phyloP scores from a whole-genome alignment of 2,113 vertebrate genomes.

The Ictidomys tridecemlineatus region DNA sequence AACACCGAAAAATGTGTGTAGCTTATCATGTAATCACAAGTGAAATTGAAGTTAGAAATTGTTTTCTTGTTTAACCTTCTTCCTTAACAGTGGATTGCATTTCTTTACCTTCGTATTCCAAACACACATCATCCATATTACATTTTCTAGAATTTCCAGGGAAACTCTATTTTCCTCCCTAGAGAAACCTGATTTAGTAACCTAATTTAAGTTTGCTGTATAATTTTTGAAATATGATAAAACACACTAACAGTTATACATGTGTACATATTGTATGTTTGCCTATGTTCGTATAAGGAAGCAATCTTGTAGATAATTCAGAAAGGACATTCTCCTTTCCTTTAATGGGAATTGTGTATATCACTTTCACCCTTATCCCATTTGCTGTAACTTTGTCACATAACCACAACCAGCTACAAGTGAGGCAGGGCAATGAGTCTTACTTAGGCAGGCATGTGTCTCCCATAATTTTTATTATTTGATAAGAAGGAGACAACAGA shows the following conservation, averaged over 20 bases:
- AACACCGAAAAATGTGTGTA: conserved; percentile 26
- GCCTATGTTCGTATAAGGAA: background rate
- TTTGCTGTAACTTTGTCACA: background rate
- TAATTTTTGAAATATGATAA: conserved; percentile 47
- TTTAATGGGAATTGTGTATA: background rate
- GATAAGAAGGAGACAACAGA: background rate
- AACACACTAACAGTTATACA: background rate
- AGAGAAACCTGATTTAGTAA: background rate
- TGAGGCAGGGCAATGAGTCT: background rate
- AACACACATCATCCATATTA: background rate
- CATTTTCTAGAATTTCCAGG: conserved; percentile 4
- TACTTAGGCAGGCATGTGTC: background rate
- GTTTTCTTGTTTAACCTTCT: conserved; percentile 54
- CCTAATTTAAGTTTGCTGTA: conserved; percentile 8
- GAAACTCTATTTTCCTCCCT: conserved; percentile 20
- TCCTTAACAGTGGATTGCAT: background rate
- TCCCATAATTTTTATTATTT: conserved; percentile 36
- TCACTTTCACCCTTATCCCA: background rate
- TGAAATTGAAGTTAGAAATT: conserved; percentile 54
- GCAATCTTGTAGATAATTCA: conserved; percentile 30
- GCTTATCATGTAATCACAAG: conserved; percentile 34
- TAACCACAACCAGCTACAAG: background rate
- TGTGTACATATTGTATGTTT: conserved; percentile 13
- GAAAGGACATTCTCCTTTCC: background rate
- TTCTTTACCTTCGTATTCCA: background rate